phyloP scores from a whole-genome alignment of 2,113 vertebrate species.

The Dinomys branickii region DNA sequence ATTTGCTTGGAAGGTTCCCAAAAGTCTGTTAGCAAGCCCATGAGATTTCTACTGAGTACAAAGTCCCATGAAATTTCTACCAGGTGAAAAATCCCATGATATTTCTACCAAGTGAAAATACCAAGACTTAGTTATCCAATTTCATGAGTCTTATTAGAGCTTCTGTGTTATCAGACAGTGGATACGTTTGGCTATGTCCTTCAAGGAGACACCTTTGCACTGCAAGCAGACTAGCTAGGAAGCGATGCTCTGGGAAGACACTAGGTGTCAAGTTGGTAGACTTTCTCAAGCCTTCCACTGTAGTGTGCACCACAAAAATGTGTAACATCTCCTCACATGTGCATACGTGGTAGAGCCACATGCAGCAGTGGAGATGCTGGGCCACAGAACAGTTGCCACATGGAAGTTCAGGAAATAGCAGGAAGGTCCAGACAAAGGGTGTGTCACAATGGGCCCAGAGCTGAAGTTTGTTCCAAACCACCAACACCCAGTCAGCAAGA shows the following conservation, averaged over 20 bases:
- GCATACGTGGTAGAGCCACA: background rate
- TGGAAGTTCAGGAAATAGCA: background rate
- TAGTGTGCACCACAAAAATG: background rate
- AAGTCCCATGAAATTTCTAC: background rate
- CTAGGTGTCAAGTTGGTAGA: rapidly evolving
- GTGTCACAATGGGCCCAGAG: background rate
- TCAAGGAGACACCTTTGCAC: background rate
- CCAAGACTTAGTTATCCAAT: background rate
- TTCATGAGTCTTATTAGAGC: background rate
- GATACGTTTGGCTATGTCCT: background rate
- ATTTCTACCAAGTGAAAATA: background rate
- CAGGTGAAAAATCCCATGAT: background rate
- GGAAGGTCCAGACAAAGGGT: background rate
- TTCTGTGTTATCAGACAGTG: background rate
- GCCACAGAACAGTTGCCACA: background rate
- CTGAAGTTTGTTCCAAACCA: rapidly evolving
- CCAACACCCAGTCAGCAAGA: background rate
- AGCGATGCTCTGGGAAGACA: no score
- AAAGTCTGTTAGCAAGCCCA: background rate
- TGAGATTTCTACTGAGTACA: no score
- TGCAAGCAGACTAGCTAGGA: background rate
- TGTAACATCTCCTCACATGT: background rate
- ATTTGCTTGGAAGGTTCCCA: background rate
- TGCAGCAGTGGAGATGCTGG: no score
- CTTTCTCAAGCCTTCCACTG: background rate